Evolutionary conservation across 2,113 vertebrate genomes (phyloP), one percentile per base, ranked within the genome.

Genomic region (Albula glossodonta): DNA sequence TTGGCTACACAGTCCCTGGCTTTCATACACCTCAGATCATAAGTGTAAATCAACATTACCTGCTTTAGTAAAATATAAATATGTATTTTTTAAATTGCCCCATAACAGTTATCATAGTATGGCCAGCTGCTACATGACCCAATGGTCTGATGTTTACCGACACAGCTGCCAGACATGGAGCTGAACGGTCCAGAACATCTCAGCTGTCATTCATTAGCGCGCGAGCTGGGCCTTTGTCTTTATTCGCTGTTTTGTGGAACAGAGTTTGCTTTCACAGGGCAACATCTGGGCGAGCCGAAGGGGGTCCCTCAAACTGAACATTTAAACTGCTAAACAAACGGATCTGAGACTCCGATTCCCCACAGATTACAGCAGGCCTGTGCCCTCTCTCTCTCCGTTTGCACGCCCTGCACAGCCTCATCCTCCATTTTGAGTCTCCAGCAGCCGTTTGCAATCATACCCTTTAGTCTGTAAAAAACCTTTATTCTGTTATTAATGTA

Each of bases 401-500:
- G 31, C 31, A 41, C 31, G 31, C 31, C 31, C 31, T 41, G 31
- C 31, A 41, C 31, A 41, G 31, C 31, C 31, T 41, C 31, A 41
- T 41, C 31, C 31, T 41, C 31, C 31, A 41, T 41, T 41, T 41
- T 41, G 31, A 41, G 31, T 41, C 31, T 85, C 19, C 89, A 85
- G 57, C 87, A 91, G 90, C 87, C 90, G 91, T 13, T 17, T 22
- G n/a, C 78, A 50, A 66, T 70, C 78, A 78, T 15, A 84, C 51
- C 52, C 22, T 74, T 74, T 74, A 22, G 70, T 50, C 51, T 81
- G 92, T 85, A 89, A 87, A 66, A 89, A 90, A 92, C 83, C 83
- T 89, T 87, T 91, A 85, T 91, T 89, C 84, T 85, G 86, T 86
- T 5, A 83, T 22, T 52, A 80, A 77, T 87, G 13, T 41, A 82